Evolutionary conservation across 2,888 invertebrate species (phyloP), one percentile per base, ranked within the genome.

Genomic region (Stenchaetothrips biformis): DNA sequence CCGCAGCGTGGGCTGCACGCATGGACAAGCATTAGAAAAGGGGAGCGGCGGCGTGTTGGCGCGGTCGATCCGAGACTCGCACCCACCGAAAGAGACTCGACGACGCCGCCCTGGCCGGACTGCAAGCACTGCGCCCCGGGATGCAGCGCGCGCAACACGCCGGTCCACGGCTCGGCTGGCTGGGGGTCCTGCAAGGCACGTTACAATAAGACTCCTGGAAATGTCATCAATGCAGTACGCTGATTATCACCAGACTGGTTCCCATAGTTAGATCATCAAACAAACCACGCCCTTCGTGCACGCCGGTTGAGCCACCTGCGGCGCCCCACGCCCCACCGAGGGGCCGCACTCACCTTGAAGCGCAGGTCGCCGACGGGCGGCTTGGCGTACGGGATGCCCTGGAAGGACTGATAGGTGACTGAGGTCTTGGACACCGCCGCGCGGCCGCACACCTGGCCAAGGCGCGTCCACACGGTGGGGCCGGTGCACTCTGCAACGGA

Each of bases 401-500:
- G 67, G 67, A 74, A 74, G 67, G 67, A 74, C 21, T 74, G 67
- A 25, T 74, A 74, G 11, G 25, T 7, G 67, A 74, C n/a, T 9
- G 21, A 21, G 9, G 67, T 21, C 67, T 21, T 25, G 67, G 67
- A 11, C 21, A 25, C 25, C 21, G 67, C 67, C 67, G 25, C 7
- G 21, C 67, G 67, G 67, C 67, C 67, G 25, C 67, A 74, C 67
- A 74, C 9, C 25, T 74, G 67, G 21, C 67, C 67, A 9, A 25
- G 67, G 21, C n/a, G 11, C 25, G 67, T 74, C 9, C 25, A 21
- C 7, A 74, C 67, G 25, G 8, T 11, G 21, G 67, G 67, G 25
- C 67, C 67, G 21, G 67, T 21, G 67, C 67, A 74, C 67, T 74
- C 67, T 74, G 67, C 67, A 74, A 74, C 67, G 67, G 21, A 74